phyloP scores from a whole-genome alignment of 2,888 invertebrate genomes.

The Odontomyia ornata region DNA sequence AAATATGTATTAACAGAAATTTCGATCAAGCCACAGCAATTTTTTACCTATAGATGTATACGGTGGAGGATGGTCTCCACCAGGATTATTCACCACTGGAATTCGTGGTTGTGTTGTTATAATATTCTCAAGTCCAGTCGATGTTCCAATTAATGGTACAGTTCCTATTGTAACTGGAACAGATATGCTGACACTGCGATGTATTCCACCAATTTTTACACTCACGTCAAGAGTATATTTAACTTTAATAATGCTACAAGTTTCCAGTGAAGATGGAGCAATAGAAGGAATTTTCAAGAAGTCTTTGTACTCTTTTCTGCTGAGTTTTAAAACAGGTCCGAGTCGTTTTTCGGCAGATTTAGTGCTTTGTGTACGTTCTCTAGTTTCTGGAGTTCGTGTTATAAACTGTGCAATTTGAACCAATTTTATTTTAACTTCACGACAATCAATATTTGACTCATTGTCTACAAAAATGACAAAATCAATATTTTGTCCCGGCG shows the following conservation, averaged over 20 bases:
- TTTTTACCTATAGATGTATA: constrained; percentile 60
- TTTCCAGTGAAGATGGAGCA: constrained; percentile 78
- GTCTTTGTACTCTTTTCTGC: constrained; percentile 72
- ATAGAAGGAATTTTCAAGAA: constrained; percentile 74
- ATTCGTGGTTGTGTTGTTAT: constrained; percentile 37
- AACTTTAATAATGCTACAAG: constrained; percentile 77
- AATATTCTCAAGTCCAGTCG: constrained; percentile 3
- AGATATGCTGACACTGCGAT: constrained; percentile 72
- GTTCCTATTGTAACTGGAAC: constrained; percentile 75
- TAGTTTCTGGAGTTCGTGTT: constrained; percentile 61
- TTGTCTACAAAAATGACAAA: constrained; percentile 78
- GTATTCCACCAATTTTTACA: constrained; percentile 68
- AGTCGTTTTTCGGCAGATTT: constrained; percentile 61
- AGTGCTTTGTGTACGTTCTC: constrained; percentile 61
- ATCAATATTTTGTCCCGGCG: constrained; percentile 78
- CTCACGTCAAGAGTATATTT: constrained; percentile 76
- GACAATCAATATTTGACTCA: constrained; percentile 74
- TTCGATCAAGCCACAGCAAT: background rate
- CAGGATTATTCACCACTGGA: constrained; percentile 41
- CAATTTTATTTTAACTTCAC: constrained; percentile 71
- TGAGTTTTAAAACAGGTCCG: constrained; percentile 71
- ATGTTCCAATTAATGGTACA: constrained; percentile 64
- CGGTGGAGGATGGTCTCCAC: constrained; percentile 62
- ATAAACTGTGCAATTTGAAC: constrained; percentile 69
- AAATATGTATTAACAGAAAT: constrained; percentile 17